Percentiles rank a stretch among this genome's conserved stretches.
Evolutionary conservation across 1,140 invertebrate genomes (phyloP).

Genomic region (Stenopsyche tienmushanensis): DNA sequence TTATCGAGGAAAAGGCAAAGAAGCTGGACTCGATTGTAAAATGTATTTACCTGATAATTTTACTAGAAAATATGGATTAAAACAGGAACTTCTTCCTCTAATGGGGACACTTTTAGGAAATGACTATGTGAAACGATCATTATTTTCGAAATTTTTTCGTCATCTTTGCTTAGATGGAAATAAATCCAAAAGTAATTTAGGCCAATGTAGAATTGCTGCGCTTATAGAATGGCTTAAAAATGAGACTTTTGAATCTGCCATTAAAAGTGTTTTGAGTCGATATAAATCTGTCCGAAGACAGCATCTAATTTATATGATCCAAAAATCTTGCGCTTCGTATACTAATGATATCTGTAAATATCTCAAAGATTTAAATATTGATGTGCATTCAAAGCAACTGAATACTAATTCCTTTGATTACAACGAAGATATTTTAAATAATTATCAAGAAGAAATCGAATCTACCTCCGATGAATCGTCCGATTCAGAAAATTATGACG

Average conservation of each 20-base stretch:
- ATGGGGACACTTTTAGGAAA: slow-evolving; percentile 83
- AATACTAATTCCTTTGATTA: no score
- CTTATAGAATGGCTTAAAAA: slow-evolving; percentile 73
- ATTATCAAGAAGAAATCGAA: neutral
- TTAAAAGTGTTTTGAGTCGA: slow-evolving; percentile 64
- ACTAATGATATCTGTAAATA: slow-evolving; percentile 57
- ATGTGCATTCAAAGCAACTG: slow-evolving; percentile 21
- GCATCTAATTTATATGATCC: slow-evolving; percentile 58
- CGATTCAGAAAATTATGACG: slow-evolving; percentile 37
- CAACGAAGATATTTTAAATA: slow-evolving; percentile 12
- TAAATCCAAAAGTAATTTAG: slow-evolving; percentile 57
- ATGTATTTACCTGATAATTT: slow-evolving; percentile 73
- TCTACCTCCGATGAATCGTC: neutral
- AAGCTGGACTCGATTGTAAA: slow-evolving; percentile 58
- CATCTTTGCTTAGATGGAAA: slow-evolving; percentile 66
- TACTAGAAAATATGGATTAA: slow-evolving; percentile 63
- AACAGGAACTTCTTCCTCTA: slow-evolving; percentile 68
- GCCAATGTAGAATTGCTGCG: slow-evolving; percentile 65
- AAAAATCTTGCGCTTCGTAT: slow-evolving; percentile 64
- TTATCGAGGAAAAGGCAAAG: slow-evolving; percentile 43
- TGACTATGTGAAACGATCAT: slow-evolving; percentile 74
- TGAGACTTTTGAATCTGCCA: slow-evolving; percentile 66
- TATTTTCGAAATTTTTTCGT: slow-evolving; percentile 71
- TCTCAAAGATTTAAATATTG: slow-evolving; percentile 57
- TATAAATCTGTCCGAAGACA: slow-evolving; percentile 58